Evolutionary conservation across 2,888 invertebrate species (phyloP), one percentile per base, ranked within the genome.

Genomic region (Litoditis marina): DNA sequence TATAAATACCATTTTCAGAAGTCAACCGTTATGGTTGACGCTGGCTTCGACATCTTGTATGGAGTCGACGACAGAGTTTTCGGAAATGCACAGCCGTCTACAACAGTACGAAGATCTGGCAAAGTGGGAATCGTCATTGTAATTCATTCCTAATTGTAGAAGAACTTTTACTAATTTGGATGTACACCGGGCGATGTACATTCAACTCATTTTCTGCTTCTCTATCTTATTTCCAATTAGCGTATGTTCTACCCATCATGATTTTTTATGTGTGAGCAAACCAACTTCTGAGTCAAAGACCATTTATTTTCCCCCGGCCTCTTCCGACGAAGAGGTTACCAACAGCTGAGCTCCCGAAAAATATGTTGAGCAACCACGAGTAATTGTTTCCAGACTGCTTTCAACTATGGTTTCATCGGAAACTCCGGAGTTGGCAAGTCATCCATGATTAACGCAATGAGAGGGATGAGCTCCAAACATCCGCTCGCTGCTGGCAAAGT

Each of bases 331-430:
- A n/a, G n/a, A n/a, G n/a, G n/a, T n/a, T n/a, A n/a, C n/a, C n/a
- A n/a, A n/a, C n/a, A n/a, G n/a, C n/a, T n/a, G n/a, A n/a, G n/a
- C n/a, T n/a, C n/a, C n/a, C n/a, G n/a, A n/a, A n/a, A n/a, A n/a
- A n/a, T n/a, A n/a, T n/a, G n/a, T n/a, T n/a, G n/a, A n/a, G n/a
- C n/a, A 22, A n/a, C 6, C 36, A 32, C 7, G 28, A 27, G 22
- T 31, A 19, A 16, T n/a, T 7, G 16, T 8, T 60, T 66, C 2
- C 36, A 71, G 71, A 69, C 71, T 1, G 60, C 63, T 25, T 75
- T 75, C 61, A 75, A 75, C 60, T 75, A 75, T 59, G 75, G 73
- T 11, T 75, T 75, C 54, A 71, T 75, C 49, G 75, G 75, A 6
- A 63, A 68, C 8, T 28, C 36, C 13, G 66, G 70, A 4, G 75